Evolutionary conservation across 2,797 vertebrate genomes (phyloP).

Genomic region (Phalloptychus januarius): DNA sequence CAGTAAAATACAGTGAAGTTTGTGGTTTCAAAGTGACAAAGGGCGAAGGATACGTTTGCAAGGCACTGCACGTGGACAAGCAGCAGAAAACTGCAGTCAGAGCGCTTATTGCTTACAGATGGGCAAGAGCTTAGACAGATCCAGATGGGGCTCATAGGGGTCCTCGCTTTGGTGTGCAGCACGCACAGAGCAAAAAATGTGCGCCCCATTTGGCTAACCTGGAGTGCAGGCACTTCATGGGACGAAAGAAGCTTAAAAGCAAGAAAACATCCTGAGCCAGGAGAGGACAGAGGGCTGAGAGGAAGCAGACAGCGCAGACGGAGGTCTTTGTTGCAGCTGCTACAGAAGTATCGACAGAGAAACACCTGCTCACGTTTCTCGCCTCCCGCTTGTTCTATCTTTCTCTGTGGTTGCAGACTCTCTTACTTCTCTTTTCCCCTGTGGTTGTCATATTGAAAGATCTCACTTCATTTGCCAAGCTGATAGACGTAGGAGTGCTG

Average conservation of each 20-base stretch:
- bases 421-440: conserved; percentile 72
- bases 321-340: conserved; percentile 65
- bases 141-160: conserved; percentile 2
- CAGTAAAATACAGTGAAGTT: background rate
- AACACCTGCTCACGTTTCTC: conserved; percentile 80
- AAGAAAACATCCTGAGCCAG: conserved; percentile 36
- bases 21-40: conserved; percentile 3
- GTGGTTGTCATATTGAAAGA: conserved; percentile 79
- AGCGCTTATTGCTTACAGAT: conserved; percentile 24
- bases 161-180: conserved; percentile 8
- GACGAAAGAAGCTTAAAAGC: conserved; percentile 30
- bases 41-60: background rate
- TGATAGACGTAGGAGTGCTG: conserved; percentile 51
- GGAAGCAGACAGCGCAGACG: conserved; percentile 56
- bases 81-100: conserved; percentile 31
- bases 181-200: conserved; percentile 1
- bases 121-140: conserved; percentile 7
- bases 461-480: conserved; percentile 71
- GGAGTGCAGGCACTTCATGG: background rate
- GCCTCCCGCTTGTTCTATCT: conserved; percentile 60
- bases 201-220: background rate
- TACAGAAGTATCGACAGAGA: conserved; percentile 52
- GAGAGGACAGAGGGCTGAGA: conserved; percentile 50
- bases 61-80: background rate
- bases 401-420: conserved; percentile 64